These are phyloP conservation scores for Crossaster papposus DNA, from an alignment of 53 echinoderm and acorn worm species.

Conservation along the genomic window DNA sequence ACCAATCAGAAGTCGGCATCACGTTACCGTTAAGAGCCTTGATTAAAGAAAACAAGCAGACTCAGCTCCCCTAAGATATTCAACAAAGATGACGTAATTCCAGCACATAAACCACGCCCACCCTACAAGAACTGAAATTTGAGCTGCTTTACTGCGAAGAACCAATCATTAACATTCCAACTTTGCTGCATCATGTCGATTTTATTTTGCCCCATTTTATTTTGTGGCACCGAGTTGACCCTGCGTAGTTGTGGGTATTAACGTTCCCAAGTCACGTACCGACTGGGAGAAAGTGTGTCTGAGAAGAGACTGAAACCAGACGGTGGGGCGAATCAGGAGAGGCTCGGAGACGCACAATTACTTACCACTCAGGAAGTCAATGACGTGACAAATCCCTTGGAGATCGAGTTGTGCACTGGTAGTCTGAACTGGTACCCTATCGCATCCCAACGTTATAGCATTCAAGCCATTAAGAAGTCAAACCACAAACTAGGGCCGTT, in stretches of 20 bases:
- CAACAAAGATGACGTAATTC: no score
- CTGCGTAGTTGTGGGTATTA: background rate
- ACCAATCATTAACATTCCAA: background rate
- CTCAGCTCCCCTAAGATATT: no score
- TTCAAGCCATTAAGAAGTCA: background rate
- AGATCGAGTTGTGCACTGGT: constrained; percentile 1
- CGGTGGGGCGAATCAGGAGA: background rate
- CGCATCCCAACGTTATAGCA: background rate
- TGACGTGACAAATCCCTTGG: constrained; percentile 10
- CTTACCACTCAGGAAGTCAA: constrained; percentile 43
- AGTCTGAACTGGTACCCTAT: background rate
- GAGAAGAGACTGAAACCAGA: constrained; percentile 15
- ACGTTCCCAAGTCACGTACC: constrained; percentile 19
- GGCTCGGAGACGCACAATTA: constrained; percentile 38
- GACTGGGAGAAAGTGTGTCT: constrained; percentile 28
- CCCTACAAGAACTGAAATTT: no score
- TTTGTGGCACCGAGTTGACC: background rate
- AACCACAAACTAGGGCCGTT: no score
- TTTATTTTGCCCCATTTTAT: background rate
- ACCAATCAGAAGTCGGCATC: no score
- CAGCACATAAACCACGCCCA: no score
- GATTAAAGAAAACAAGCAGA: no score
- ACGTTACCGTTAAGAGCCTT: no score
- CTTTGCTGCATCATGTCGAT: background rate
- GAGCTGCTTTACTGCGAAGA: no score